Evolutionary conservation across 2,113 vertebrate species (phyloP), one percentile per base, ranked within the genome.

Genomic region (Penelope pileata): DNA sequence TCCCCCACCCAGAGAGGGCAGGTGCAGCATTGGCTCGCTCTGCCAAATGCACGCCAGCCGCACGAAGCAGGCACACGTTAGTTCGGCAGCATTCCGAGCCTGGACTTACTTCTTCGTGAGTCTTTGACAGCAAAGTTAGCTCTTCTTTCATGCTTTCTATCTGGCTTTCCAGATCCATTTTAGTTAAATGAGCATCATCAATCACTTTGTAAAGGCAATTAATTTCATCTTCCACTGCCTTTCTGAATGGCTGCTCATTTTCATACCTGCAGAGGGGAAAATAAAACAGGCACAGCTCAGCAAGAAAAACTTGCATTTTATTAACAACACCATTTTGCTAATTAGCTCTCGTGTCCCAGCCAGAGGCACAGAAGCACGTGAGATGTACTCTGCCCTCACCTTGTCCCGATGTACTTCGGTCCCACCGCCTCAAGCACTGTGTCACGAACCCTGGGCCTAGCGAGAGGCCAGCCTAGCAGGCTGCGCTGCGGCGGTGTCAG

Each of bases 171-270:
- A 99, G 98, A 84, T 99, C 99, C 10, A 95, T 96, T 97, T 98
- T 98, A n/a, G 98, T 98, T 87, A 98, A 96, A 91, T 98, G 97
- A 32, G 99, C 99, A 75, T 99, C 99, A 80, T 99, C 98, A 18
- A 99, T 99, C 95, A 99, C 98, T 97, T 99, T 99, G 96, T 99
- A 98, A 24, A 99, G 97, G 47, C 98, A 99, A 85, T 97, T 98
- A 75, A 99, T 99, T 97, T 99, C 99, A 60, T 99, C 99, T 97
- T 99, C 98, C 38, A 98, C 98, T 6, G 98, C 98, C 88, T 98
- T 98, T 94, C 98, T 96, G 96, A 99, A 99, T 3, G 98, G 98
- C 90, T 98, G 98, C 83, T 99, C 99, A n/a, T 98, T 99, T 96
- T 99, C 98, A 58, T 98, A 99, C 94, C 99, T 99, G 97, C 73